Conservation (phyloP, 2,113 vertebrate species). For the Grantiella picta region DNA sequence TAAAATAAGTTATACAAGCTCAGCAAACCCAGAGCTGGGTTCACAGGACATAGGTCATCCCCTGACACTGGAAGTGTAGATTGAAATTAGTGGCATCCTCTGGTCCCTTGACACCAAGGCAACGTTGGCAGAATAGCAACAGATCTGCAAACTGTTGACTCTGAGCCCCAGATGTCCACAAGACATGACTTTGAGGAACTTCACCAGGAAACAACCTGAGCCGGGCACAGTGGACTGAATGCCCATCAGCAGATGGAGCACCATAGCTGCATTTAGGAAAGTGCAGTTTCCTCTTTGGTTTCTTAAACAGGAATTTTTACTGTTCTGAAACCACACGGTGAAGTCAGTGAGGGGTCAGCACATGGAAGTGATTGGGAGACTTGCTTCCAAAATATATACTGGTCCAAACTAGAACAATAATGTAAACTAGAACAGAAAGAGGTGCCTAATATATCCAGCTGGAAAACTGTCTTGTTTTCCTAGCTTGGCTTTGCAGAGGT, state of each 20-base stretch:
- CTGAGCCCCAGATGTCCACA: neutral
- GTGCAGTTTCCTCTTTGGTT: neutral
- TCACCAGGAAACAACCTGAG: neutral
- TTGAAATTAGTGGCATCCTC: neutral
- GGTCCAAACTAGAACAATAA: neutral
- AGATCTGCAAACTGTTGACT: neutral
- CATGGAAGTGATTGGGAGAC: neutral
- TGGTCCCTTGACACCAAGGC: neutral
- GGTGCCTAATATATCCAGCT: neutral
- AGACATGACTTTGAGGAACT: rapidly evolving
- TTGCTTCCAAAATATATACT: neutral
- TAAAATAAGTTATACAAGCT: neutral
- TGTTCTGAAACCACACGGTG: rapidly evolving
- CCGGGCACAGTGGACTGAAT: neutral
- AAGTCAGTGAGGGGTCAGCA: neutral
- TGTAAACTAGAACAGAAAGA: neutral
- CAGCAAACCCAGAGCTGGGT: neutral
- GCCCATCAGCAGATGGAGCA: neutral
- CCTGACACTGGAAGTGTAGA: neutral
- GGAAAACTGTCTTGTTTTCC: neutral
- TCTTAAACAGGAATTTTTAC: neutral
- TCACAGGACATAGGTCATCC: neutral
- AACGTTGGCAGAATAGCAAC: neutral
- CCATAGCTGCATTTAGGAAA: neutral
- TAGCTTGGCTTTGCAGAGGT: neutral